Evolutionary conservation across 1,140 invertebrate genomes (phyloP).

Genomic region (Oryctes rhinoceros): DNA sequence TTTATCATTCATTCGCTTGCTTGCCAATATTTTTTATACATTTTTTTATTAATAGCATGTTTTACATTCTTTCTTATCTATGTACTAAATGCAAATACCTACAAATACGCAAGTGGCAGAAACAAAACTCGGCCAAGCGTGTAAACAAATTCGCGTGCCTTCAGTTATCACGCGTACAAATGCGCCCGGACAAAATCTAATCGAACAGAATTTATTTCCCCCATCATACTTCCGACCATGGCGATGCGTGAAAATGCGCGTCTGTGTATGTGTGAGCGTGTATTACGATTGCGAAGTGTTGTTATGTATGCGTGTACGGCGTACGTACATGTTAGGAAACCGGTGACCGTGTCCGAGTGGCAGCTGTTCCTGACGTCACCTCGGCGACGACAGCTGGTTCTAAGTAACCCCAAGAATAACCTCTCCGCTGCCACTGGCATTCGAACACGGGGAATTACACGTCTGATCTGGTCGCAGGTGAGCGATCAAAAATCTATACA

Average conservation of each 20-base stretch:
- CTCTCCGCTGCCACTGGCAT: constrained; percentile 27
- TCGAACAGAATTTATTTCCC: constrained; percentile 31
- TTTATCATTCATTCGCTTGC: no score
- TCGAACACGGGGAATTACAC: constrained; percentile 23
- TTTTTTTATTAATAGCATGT: no score
- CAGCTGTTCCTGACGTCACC: constrained; percentile 34
- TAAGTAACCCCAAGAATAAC: constrained; percentile 34
- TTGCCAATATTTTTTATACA: no score
- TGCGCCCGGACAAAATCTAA: constrained; percentile 4
- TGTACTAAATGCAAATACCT: not conserved
- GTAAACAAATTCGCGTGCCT: constrained; percentile 35
- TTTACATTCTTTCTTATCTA: not conserved
- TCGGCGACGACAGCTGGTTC: constrained; percentile 34
- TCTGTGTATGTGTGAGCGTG: constrained; percentile 10
- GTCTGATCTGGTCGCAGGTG: constrained; percentile 32
- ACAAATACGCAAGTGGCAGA: not conserved
- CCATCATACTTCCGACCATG: constrained; percentile 21
- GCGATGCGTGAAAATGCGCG: constrained; percentile 3
- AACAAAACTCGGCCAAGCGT: not conserved
- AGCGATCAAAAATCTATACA: constrained; percentile 29
- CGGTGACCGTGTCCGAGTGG: constrained; percentile 35
- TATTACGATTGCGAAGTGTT: not conserved
- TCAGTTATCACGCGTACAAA: not conserved
- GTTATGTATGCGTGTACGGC: not conserved
- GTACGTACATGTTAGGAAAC: constrained; percentile 17